phyloP scores from a whole-genome alignment of 2,113 vertebrate genomes.

The Carassius gibelio region DNA sequence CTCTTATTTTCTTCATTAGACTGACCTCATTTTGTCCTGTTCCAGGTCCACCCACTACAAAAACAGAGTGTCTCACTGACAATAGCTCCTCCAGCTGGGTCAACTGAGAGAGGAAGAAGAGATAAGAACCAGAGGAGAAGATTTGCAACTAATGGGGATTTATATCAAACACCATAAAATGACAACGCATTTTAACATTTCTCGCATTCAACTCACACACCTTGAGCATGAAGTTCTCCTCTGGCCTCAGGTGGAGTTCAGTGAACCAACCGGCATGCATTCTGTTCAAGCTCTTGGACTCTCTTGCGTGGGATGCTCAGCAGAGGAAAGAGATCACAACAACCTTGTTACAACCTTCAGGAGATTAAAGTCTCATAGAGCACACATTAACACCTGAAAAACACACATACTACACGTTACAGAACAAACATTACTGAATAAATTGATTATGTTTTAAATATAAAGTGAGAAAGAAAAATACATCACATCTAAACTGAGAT shows the following conservation, averaged over 20 bases:
- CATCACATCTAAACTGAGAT: background rate
- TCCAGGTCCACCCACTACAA: conserved; percentile 77
- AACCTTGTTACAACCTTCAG: conserved; percentile 77
- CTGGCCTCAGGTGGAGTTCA: conserved; percentile 79
- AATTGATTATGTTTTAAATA: background rate
- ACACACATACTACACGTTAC: background rate
- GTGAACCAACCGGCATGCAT: conserved; percentile 75
- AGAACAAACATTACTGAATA: background rate
- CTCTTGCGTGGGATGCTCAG: conserved; percentile 79
- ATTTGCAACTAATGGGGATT: too few species aligned
- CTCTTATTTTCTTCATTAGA: background rate
- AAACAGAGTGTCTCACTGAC: conserved; percentile 76
- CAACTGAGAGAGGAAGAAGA: conserved; percentile 61
- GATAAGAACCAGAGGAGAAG: conserved; percentile 10
- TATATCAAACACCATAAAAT: background rate
- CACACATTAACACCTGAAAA: conserved; percentile 76
- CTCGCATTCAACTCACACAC: conserved; percentile 58
- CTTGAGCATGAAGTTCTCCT: conserved; percentile 90
- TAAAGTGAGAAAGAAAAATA: background rate
- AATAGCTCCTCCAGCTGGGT: conserved; percentile 77
- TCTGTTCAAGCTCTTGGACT: conserved; percentile 79
- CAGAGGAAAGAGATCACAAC: conserved; percentile 76
- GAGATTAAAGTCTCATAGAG: conserved; percentile 83
- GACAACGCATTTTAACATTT: background rate
- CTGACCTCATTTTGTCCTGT: conserved; percentile 78